Evolutionary conservation across 2,113 vertebrate genomes (phyloP).

Genomic region (Hippotragus niger): DNA sequence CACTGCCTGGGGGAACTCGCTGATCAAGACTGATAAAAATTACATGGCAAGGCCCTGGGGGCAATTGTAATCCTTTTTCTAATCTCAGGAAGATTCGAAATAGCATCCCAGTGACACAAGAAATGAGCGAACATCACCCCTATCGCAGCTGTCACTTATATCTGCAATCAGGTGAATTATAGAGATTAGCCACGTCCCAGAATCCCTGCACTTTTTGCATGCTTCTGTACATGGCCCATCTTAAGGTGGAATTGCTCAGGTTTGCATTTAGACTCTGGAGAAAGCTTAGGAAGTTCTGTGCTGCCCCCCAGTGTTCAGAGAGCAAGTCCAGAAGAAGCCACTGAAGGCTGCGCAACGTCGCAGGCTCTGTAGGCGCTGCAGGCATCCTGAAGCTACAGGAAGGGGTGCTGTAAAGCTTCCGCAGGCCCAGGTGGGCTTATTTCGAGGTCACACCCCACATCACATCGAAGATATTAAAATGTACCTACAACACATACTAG

Average conservation of each 20-base stretch:
- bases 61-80: conserved; percentile 67
- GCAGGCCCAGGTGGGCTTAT: neutral
- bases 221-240: conserved; percentile 51
- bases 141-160: conserved; percentile 65
- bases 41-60: conserved; percentile 51
- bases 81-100: conserved; percentile 63
- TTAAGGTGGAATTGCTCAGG: conserved; percentile 62
- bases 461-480: neutral
- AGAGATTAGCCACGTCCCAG: conserved; percentile 71
- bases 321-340: neutral
- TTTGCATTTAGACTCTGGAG: neutral
- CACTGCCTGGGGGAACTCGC: neutral
- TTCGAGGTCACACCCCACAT: neutral
- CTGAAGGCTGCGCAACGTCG: fast-evolving
- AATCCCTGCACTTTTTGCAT: conserved; percentile 70
- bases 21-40: conserved; percentile 64
- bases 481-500: neutral
- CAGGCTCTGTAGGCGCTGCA: fast-evolving
- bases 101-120: conserved; percentile 53
- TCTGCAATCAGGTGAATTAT: conserved; percentile 63
- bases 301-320: conserved; percentile 62
- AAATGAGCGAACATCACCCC: conserved; percentile 44
- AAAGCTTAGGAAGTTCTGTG: conserved; percentile 4
- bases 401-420: neutral
- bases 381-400: neutral